Evolutionary conservation across 2,888 invertebrate species (phyloP).

Genomic region (Cheilosia scutellata): DNA sequence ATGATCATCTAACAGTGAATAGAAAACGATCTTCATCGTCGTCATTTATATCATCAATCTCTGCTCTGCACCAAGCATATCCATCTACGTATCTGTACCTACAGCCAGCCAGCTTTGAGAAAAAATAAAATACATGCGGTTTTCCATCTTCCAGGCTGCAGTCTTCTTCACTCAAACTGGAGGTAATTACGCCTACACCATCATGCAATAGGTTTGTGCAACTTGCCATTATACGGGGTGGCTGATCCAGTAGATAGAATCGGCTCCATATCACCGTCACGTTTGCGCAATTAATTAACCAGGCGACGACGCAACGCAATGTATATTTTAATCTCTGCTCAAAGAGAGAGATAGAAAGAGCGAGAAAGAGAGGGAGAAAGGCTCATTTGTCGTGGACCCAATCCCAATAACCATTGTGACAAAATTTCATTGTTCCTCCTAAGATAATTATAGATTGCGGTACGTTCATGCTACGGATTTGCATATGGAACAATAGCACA

Average conservation of each 20-base stretch:
- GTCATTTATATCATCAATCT: constrained; percentile 56
- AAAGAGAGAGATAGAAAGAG: neutral
- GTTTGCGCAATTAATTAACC: constrained; percentile 72
- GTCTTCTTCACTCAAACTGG: constrained; percentile 12
- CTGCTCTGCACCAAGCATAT: constrained; percentile 7
- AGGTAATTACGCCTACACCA: constrained; percentile 67
- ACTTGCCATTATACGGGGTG: constrained; percentile 39
- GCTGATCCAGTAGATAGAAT: constrained; percentile 48
- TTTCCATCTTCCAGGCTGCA: constrained; percentile 6
- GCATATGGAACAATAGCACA: constrained; percentile 68
- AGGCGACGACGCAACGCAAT: constrained; percentile 50
- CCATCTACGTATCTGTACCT: constrained; percentile 24
- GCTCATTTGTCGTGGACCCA: constrained; percentile 60
- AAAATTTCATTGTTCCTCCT: constrained; percentile 64
- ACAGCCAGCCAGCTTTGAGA: constrained; percentile 9
- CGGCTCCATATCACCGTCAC: constrained; percentile 53
- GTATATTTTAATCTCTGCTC: constrained; percentile 29
- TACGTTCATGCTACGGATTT: constrained; percentile 60
- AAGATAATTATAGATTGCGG: constrained; percentile 56
- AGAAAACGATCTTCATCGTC: constrained; percentile 61
- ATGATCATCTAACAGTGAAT: constrained; percentile 71
- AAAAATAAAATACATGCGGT: constrained; percentile 10
- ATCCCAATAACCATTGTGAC: constrained; percentile 70
- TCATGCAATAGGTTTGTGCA: constrained; percentile 59
- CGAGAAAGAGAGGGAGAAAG: constrained; percentile 17